phyloP scores from a whole-genome alignment of 1,140 invertebrate genomes.

The Ectropis grisescens region DNA sequence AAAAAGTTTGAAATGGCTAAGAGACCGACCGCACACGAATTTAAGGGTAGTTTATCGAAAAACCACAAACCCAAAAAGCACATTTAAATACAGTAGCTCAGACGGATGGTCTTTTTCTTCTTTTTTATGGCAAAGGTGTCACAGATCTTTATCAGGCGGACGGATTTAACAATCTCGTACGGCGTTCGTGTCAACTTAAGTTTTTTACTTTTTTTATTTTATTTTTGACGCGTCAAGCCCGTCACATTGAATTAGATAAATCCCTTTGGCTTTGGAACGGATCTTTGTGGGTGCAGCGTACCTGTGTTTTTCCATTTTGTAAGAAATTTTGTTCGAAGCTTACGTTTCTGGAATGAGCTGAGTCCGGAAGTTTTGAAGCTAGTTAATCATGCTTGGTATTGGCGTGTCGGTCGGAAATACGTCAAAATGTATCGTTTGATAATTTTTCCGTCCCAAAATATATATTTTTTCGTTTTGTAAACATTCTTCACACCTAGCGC shows the following conservation, averaged over 20 bases:
- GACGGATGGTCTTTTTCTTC: slow-evolving; percentile 35
- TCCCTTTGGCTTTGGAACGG: slow-evolving; percentile 47
- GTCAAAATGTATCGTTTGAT: too few species aligned
- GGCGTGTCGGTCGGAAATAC: too few species aligned
- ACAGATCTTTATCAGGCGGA: slow-evolving; percentile 59
- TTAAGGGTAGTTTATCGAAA: slow-evolving; percentile 43
- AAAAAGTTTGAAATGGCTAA: too few species aligned
- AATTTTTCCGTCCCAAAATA: too few species aligned
- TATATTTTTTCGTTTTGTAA: too few species aligned
- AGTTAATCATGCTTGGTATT: too few species aligned
- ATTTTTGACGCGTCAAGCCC: slow-evolving; percentile 43
- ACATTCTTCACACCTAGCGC: too few species aligned
- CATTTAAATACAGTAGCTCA: slow-evolving; percentile 65
- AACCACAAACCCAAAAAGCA: slow-evolving; percentile 49
- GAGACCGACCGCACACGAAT: slow-evolving; percentile 50
- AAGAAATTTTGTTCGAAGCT: too few species aligned
- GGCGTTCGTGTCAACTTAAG: slow-evolving; percentile 46
- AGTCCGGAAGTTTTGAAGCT: too few species aligned
- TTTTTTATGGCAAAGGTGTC: slow-evolving; percentile 49
- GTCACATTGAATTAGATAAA: slow-evolving; percentile 64
- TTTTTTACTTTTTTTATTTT: slow-evolving; percentile 37
- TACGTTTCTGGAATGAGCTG: too few species aligned
- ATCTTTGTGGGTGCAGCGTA: slow-evolving; percentile 39
- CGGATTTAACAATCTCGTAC: slow-evolving; percentile 62
- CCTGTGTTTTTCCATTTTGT: too few species aligned